These are phyloP conservation scores for Stramonita haemastoma DNA, from an alignment of 2,888 invertebrate genomes.

Conservation along the genomic window DNA sequence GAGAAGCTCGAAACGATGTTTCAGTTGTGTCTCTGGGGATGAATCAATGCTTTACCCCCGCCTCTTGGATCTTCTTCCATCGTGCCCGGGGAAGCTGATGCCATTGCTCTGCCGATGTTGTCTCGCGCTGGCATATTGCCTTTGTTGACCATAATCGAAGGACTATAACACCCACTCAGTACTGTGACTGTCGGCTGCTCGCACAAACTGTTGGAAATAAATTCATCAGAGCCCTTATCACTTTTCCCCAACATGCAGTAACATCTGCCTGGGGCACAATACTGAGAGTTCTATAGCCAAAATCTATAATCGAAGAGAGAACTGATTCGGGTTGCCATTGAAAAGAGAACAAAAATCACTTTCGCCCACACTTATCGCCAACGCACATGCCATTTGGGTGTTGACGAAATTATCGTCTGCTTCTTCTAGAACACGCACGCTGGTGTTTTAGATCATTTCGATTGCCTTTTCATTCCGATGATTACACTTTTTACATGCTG, in stretches of 20 bases:
- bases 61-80: conserved; percentile 14
- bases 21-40: conserved; percentile 70
- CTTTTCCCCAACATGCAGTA: not conserved
- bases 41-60: conserved; percentile 53
- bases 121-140: conserved; percentile 37
- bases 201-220: no score
- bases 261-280: not conserved
- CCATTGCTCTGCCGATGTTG: conserved; percentile 47
- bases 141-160: conserved; percentile 12
- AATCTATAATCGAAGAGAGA: not conserved
- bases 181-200: conserved; percentile 1
- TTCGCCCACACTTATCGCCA: not conserved
- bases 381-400: not conserved
- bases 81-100: conserved; percentile 48
- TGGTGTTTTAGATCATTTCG: not conserved
- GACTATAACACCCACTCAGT: not conserved
- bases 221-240: not conserved
- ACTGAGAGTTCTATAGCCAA: not conserved
- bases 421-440: not conserved
- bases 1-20: conserved; percentile 92
- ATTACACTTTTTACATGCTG: not conserved
- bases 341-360: not conserved
- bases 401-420: conserved; percentile 3
- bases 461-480: not conserved
- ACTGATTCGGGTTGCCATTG: not conserved